phyloP scores from a whole-genome alignment of 1,140 invertebrate genomes.

The Brachystomella parvula region DNA sequence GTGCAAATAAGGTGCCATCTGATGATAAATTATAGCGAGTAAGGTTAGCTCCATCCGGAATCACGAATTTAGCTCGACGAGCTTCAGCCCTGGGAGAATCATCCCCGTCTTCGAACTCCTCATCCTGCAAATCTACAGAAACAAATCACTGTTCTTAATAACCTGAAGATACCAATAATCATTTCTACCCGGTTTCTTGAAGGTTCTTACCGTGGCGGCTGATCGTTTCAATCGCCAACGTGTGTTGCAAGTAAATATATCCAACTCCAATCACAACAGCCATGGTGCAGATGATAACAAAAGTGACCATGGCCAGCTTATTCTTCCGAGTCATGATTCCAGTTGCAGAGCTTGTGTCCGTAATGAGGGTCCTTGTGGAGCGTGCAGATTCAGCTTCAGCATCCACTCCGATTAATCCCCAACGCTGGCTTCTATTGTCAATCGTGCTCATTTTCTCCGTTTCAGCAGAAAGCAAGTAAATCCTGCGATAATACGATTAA shows the following conservation, averaged over 20 bases:
- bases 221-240: neutral
- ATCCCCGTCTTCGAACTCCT: neutral
- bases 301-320: neutral
- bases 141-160: too few species aligned
- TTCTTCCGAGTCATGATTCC: neutral
- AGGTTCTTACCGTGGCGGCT: neutral
- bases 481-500: too few species aligned
- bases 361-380: neutral
- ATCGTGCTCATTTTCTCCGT: neutral
- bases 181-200: too few species aligned
- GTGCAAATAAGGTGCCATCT: too few species aligned
- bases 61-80: neutral
- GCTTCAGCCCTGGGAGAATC: neutral
- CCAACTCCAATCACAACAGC: neutral
- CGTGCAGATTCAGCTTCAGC: neutral
- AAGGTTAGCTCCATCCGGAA: too few species aligned
- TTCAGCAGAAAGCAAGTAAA: too few species aligned
- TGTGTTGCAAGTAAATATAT: conserved; percentile 2
- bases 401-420: neutral
- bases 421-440: neutral
- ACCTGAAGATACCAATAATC: too few species aligned
- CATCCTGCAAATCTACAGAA: too few species aligned
- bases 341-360: neutral
- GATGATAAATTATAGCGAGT: too few species aligned
- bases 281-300: neutral